phyloP scores from a whole-genome alignment of 2,113 vertebrate genomes.

The Salminus brasiliensis region DNA sequence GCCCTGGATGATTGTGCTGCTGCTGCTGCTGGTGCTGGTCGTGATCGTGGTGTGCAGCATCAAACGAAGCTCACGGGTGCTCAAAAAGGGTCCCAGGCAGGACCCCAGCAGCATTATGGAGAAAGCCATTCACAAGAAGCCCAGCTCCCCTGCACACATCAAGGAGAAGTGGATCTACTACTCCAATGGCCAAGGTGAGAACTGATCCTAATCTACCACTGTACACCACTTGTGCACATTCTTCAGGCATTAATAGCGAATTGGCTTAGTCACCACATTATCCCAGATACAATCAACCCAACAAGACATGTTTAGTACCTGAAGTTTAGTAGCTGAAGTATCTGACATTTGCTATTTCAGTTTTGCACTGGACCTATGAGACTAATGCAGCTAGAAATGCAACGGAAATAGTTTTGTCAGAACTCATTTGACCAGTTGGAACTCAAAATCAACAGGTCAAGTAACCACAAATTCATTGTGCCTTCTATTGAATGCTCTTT shows the following conservation, averaged over 20 bases:
- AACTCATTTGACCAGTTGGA: no score
- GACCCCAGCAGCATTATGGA: conserved; percentile 94
- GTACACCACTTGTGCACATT: background rate
- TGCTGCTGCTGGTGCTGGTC: conserved; percentile 90
- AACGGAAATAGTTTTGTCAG: no score
- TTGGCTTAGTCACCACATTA: background rate
- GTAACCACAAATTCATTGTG: background rate
- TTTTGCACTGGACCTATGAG: no score
- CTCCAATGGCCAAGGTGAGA: conserved; percentile 91
- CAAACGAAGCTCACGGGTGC: conserved; percentile 88
- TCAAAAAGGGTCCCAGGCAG: conserved; percentile 94
- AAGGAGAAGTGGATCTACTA: conserved; percentile 97
- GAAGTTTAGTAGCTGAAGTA: no score
- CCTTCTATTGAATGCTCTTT: background rate
- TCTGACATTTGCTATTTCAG: no score
- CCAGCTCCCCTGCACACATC: conserved; percentile 74
- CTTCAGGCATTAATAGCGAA: background rate
- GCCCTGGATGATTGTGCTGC: conserved; percentile 97
- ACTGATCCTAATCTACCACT: background rate
- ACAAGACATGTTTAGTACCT: background rate
- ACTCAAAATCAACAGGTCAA: background rate
- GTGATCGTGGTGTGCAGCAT: conserved; percentile 93
- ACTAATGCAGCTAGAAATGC: no score
- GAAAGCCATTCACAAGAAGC: conserved; percentile 89
- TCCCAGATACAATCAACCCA: background rate